These are phyloP conservation scores for Andrena camellia DNA, from an alignment of 2,888 invertebrate genomes.

Conservation along the genomic window DNA sequence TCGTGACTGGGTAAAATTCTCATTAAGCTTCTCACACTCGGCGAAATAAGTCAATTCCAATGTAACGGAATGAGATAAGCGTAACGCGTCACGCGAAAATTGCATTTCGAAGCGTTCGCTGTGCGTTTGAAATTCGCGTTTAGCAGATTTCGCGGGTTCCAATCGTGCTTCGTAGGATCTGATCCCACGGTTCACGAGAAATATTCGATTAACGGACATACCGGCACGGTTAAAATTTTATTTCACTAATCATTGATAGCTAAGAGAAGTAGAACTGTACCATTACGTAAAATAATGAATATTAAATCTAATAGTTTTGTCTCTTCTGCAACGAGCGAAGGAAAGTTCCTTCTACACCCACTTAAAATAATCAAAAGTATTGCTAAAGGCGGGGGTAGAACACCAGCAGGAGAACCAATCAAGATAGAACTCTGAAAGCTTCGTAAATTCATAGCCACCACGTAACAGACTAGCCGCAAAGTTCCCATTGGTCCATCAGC, in stretches of 20 bases:
- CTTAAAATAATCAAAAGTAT: neutral
- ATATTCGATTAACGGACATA: neutral
- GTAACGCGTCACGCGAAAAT: slow-evolving; percentile 26
- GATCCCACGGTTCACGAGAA: neutral
- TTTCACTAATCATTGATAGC: too few relatives aligned
- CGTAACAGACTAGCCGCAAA: neutral
- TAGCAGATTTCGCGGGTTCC: slow-evolving; percentile 9
- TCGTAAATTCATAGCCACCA: neutral
- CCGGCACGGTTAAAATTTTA: too few relatives aligned
- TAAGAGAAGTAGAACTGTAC: too few relatives aligned
- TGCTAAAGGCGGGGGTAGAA: neutral
- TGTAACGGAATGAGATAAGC: slow-evolving; percentile 17
- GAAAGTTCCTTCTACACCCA: too few relatives aligned
- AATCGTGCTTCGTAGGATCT: slow-evolving; percentile 1
- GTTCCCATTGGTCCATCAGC: neutral
- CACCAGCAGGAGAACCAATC: neutral
- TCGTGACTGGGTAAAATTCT: neutral
- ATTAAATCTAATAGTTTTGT: too few relatives aligned
- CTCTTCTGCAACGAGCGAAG: too few relatives aligned
- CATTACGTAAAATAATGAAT: too few relatives aligned
- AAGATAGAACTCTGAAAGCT: too few relatives aligned
- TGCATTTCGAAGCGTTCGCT: slow-evolving; percentile 20
- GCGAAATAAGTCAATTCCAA: slow-evolving; percentile 43
- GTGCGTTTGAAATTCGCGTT: neutral
- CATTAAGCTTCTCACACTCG: slow-evolving; percentile 19